Base-by-base conservation (phyloP, 1,140 invertebrate species). In the Drosophila simulans region DNA sequence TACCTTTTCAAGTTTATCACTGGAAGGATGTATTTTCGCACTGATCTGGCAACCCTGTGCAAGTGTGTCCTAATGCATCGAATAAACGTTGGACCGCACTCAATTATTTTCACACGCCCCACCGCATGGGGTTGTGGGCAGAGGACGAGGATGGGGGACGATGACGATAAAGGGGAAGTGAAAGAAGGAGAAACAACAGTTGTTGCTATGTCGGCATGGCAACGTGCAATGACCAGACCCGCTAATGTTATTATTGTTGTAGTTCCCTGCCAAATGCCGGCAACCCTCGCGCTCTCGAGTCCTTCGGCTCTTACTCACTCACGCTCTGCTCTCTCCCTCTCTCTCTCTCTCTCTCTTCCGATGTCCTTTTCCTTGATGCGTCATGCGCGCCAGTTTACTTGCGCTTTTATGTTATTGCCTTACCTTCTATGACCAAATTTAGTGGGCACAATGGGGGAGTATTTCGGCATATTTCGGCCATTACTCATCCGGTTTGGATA, bases 381-480 rank as follows among this genome's bases (percentile, higher is more conserved):
- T 88, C 83, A 88, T 89, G 64, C 80, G 60, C 71, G 72, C 79
- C 83, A 85, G 60, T 84, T 84, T 85, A 84, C 80, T 84, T 84
- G 73, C 80, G 81, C 81, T 85, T 84, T 85, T 80, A 64, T 66
- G 48, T 54, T 68, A 42, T 69, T 69, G 39, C 49, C 35, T 43
- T 56, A 45, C 49, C 35, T 43, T 56, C 34, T n/a, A 39, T 52
- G 45, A 5, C 10, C 1, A 45, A 20, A 20, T 20, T 17, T 34
- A 57, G 66, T 45, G 68, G 48, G 34, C 31, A 2, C 7, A 39
- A 17, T n/a, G 51, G 45, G 51, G 48, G 42, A 8, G 15, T 45
- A 22, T 45, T 45, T 11, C 42, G 57, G 55, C 82, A 82, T 79
- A 79, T 76, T 89, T 78, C 60, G 59, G 75, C 76, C 66, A 88